A percentile compares a stretch with the other conserved stretches of the same genome.
Conservation (phyloP, 2,113 vertebrate species). For the Opisthocomus hoazin region DNA sequence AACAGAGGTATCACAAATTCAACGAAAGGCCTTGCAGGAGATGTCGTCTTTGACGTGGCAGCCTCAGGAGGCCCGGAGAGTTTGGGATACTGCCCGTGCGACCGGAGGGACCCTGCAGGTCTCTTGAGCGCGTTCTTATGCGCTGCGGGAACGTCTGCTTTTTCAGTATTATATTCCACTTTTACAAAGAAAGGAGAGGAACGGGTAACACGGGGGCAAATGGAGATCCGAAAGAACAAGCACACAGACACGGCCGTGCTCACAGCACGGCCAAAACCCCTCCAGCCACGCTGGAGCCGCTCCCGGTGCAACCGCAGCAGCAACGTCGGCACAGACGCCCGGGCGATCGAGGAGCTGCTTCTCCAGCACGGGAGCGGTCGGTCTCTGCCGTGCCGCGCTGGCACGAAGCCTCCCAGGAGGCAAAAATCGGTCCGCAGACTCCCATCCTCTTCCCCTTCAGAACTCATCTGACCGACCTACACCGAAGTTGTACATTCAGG, state of each 20-base stretch:
- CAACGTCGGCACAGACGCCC: rapidly evolving
- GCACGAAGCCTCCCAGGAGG: background rate
- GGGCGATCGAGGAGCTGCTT: background rate
- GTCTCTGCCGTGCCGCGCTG: background rate
- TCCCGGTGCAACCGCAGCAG: background rate
- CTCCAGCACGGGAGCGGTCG: background rate
- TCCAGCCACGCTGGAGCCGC: background rate
- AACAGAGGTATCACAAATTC: background rate
- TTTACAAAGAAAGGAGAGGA: background rate
- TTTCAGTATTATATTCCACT: background rate
- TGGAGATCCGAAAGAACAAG: background rate
- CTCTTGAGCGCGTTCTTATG: rapidly evolving
- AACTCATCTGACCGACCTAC: rapidly evolving
- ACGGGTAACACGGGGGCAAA: background rate
- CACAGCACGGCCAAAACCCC: background rate
- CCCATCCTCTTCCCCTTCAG: background rate
- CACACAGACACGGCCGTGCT: background rate
- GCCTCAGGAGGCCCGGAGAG: background rate
- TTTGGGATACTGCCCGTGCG: background rate
- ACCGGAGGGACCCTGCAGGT: background rate
- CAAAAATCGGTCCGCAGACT: rapidly evolving
- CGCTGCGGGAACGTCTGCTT: rapidly evolving
- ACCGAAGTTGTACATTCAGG: background rate
- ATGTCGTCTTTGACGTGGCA: background rate
- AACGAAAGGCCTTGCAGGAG: conserved; percentile 1